A percentile compares a stretch with the other conserved stretches of the same genome.
Evolutionary conservation across 2,888 invertebrate species (phyloP).

Genomic region (Apotomis capreana): DNA sequence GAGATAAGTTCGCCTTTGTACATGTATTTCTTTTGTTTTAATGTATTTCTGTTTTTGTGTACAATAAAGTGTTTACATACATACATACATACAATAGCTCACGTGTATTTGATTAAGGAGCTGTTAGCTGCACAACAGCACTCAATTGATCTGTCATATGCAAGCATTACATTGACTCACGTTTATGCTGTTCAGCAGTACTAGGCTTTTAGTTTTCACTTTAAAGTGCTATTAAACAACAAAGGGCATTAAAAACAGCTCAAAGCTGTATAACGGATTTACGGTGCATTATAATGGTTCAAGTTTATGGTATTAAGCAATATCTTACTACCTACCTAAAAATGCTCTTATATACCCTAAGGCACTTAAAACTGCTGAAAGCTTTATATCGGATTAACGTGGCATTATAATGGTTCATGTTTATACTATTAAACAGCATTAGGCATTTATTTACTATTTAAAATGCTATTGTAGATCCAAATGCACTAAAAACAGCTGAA

Average conservation of each 20-base stretch:
- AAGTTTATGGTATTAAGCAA: conserved; percentile 1
- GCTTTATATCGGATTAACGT: neutral
- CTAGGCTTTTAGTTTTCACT: neutral
- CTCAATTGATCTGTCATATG: neutral
- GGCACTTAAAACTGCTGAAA: conserved; percentile 1
- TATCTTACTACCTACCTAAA: neutral
- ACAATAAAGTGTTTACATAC: too few species aligned
- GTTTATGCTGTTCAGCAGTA: neutral
- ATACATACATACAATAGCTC: too few species aligned
- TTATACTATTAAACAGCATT: too few species aligned
- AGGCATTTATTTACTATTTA: too few species aligned
- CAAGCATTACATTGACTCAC: neutral
- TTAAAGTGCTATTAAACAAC: neutral
- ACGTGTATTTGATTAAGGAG: neutral
- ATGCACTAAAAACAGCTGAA: too few species aligned
- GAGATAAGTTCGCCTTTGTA: too few species aligned
- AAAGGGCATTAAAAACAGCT: too few species aligned
- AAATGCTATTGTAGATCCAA: too few species aligned
- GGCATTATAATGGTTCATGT: neutral
- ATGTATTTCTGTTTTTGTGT: too few species aligned
- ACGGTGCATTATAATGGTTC: conserved; percentile 3
- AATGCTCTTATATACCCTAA: neutral
- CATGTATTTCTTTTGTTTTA: too few species aligned
- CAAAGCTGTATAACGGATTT: neutral
- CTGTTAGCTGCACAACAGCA: neutral